A percentile compares a stretch with the other conserved stretches of the same genome.
phyloP scores from a whole-genome alignment of 2,888 invertebrate genomes.

The Sceliomorpha sp. region DNA sequence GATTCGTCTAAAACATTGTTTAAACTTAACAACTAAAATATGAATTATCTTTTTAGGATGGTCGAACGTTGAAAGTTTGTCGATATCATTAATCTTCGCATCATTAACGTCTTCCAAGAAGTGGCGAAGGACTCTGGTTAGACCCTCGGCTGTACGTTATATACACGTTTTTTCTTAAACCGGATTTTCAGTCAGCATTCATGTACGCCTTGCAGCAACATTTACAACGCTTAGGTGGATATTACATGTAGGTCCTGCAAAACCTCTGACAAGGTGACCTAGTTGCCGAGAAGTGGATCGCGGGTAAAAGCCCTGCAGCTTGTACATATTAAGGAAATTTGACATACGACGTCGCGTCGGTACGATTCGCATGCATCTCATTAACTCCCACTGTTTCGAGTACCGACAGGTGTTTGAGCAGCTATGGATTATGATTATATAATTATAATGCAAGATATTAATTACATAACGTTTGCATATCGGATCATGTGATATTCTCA shows the following conservation, averaged over 20 bases:
- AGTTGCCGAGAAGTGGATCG: slow-evolving; percentile 65
- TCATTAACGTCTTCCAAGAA: slow-evolving; percentile 63
- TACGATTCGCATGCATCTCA: too few relatives aligned
- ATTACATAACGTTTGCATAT: too few relatives aligned
- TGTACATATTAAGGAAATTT: slow-evolving; percentile 18
- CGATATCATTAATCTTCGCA: slow-evolving; percentile 33
- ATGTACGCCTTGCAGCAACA: slow-evolving; percentile 35
- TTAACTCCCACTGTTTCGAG: too few relatives aligned
- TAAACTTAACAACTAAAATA: too few relatives aligned
- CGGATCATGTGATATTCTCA: too few relatives aligned
- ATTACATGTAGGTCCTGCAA: slow-evolving; percentile 60
- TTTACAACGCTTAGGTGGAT: slow-evolving; percentile 45
- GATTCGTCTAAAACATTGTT: too few relatives aligned
- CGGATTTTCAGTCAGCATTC: slow-evolving; percentile 67
- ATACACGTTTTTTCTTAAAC: slow-evolving; percentile 70
- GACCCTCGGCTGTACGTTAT: slow-evolving; percentile 42
- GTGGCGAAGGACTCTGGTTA: slow-evolving; percentile 46
- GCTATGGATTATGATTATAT: too few relatives aligned
- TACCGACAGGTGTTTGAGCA: too few relatives aligned
- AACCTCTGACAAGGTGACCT: slow-evolving; percentile 73
- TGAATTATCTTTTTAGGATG: slow-evolving; percentile 1
- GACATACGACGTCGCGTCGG: slow-evolving; percentile 11
- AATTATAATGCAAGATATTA: too few relatives aligned
- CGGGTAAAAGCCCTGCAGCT: slow-evolving; percentile 19
- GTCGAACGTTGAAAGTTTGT: slow-evolving; percentile 11